Percentiles rank a stretch among this genome's conserved stretches.
Conservation (phyloP, 1,140 invertebrate genomes). For the Drosophila ogumai region DNA sequence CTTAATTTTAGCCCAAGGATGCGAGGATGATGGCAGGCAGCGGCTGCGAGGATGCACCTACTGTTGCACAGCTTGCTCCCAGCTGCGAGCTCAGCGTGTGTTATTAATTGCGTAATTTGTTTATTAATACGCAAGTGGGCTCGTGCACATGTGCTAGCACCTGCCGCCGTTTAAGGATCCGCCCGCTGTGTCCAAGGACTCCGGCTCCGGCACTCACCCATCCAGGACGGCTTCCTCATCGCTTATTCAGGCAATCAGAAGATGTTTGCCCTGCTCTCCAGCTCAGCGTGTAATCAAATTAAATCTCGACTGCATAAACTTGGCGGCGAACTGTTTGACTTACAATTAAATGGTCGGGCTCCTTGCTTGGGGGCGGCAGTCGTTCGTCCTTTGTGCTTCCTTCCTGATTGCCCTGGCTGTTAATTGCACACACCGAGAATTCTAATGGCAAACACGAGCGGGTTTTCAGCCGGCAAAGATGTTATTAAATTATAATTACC, state of each 20-base stretch:
- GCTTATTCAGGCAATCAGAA: constrained; percentile 52
- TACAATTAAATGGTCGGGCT: constrained; percentile 62
- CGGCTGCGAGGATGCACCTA: constrained; percentile 38
- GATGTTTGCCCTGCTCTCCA: constrained; percentile 37
- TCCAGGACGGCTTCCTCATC: constrained; percentile 19
- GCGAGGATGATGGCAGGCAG: neutral
- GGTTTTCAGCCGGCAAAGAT: constrained; percentile 12
- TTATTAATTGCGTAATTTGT: constrained; percentile 80
- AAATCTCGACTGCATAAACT: constrained; percentile 49
- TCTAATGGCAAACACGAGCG: constrained; percentile 75
- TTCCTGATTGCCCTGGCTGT: constrained; percentile 31
- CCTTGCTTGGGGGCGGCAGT: constrained; percentile 12
- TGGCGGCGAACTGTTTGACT: constrained; percentile 62
- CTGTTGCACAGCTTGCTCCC: constrained; percentile 66
- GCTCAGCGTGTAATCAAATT: constrained; percentile 64
- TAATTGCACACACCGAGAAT: constrained; percentile 66
- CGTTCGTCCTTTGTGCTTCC: constrained; percentile 8
- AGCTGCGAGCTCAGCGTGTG: constrained; percentile 75
- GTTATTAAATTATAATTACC: constrained; percentile 82
- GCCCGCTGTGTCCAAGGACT: constrained; percentile 7
- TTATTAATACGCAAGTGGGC: constrained; percentile 71
- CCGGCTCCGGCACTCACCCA: neutral
- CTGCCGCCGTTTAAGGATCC: constrained; percentile 2
- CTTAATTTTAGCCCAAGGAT: constrained; percentile 22
- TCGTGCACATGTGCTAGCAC: constrained; percentile 25